Percentiles rank a stretch among this genome's conserved stretches.
Evolutionary conservation across 2,797 vertebrate species (phyloP).

Genomic region (Cichlasoma orientale): DNA sequence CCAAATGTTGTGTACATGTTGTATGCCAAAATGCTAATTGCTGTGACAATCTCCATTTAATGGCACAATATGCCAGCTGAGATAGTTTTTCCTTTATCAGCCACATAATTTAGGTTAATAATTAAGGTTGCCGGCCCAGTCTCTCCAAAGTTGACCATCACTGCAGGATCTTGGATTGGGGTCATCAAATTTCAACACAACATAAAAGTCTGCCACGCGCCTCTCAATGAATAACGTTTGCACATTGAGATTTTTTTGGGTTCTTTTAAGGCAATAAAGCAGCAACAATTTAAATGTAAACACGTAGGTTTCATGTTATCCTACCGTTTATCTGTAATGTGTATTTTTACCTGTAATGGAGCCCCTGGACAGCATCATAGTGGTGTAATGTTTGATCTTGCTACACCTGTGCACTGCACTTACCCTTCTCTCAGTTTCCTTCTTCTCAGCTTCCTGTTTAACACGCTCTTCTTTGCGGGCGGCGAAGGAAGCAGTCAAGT

Average conservation of each 20-base stretch:
- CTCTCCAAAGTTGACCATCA: not conserved
- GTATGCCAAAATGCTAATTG: not conserved
- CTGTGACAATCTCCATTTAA: not conserved
- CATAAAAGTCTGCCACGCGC: not conserved
- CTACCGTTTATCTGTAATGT: not conserved
- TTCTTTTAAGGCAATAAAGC: not conserved
- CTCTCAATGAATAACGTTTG: not conserved
- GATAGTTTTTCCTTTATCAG: not conserved
- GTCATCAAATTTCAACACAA: not conserved
- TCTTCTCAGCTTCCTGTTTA: constrained; percentile 85
- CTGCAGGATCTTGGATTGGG: not conserved
- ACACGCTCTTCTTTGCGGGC: constrained; percentile 82
- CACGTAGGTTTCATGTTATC: not conserved
- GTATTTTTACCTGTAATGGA: rapidly evolving
- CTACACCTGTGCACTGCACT: not conserved
- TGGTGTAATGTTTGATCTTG: not conserved
- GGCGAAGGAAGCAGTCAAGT: constrained; percentile 75
- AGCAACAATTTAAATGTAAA: not conserved
- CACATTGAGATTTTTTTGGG: not conserved
- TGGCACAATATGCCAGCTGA: rapidly evolving
- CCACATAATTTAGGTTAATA: not conserved
- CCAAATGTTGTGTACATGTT: not conserved
- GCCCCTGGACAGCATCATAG: rapidly evolving
- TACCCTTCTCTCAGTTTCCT: constrained; percentile 81
- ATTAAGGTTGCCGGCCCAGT: rapidly evolving